A percentile compares a stretch with the other conserved stretches of the same genome.
These are phyloP conservation scores for Catamblyrhynchus diadema DNA, from an alignment of 2,797 vertebrate genomes.

Conservation along the genomic window DNA sequence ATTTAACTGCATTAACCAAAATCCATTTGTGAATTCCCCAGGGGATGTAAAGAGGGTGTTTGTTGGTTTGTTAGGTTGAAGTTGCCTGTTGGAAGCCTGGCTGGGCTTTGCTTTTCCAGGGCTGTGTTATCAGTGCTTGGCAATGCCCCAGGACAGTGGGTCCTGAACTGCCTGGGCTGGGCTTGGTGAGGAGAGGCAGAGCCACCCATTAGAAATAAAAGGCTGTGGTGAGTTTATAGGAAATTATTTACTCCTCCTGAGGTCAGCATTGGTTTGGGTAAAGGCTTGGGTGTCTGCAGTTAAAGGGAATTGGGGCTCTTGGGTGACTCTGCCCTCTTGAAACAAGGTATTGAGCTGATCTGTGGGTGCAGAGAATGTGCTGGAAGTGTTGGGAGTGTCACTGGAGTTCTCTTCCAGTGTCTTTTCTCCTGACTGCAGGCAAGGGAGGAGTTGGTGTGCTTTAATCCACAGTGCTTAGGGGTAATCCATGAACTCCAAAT, in stretches of 20 bases:
- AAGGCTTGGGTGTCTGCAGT: background rate
- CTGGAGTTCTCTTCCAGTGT: background rate
- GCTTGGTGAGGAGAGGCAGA: background rate
- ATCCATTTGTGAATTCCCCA: background rate
- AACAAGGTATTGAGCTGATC: fast-evolving
- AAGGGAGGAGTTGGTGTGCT: background rate
- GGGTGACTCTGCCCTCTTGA: background rate
- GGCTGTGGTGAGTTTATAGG: background rate
- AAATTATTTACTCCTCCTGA: background rate
- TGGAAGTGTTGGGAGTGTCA: fast-evolving
- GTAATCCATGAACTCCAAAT: background rate
- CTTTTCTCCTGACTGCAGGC: background rate
- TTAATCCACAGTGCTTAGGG: background rate
- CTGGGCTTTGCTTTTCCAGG: background rate
- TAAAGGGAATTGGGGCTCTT: background rate
- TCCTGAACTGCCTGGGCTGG: background rate
- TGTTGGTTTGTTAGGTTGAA: background rate
- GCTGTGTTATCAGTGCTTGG: background rate
- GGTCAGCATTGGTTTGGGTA: background rate
- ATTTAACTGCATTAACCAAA: background rate
- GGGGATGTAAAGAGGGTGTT: background rate
- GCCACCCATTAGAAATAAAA: background rate
- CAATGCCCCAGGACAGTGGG: background rate
- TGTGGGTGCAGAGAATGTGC: background rate
- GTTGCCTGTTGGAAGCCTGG: background rate